Conservation (phyloP, 2,113 vertebrate species). For the Saccopteryx bilineata region DNA sequence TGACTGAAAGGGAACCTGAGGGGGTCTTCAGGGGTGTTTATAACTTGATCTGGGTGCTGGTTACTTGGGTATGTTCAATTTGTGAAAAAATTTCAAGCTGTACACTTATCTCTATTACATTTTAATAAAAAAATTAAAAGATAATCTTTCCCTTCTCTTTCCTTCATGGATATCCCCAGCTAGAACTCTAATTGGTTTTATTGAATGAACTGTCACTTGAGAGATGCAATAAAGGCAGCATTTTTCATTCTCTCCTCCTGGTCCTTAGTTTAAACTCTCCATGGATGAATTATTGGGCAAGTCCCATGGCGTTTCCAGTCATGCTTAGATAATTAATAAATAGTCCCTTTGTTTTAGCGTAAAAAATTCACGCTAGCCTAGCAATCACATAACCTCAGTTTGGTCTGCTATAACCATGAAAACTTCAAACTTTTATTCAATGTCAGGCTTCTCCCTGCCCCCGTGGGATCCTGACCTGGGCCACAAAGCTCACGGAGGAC, state of each 20-base stretch:
- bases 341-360: not conserved
- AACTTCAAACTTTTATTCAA: not conserved
- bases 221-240: not conserved
- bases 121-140: not conserved
- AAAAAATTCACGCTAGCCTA: not conserved
- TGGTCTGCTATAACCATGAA: not conserved
- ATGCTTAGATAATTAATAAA: slow-evolving; percentile 25
- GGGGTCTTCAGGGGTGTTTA: not conserved
- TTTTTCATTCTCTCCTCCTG: not conserved
- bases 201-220: not conserved
- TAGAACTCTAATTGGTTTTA: slow-evolving; percentile 15
- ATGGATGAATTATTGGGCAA: not conserved
- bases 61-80: not conserved
- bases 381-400: slow-evolving; percentile 6
- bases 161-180: not conserved
- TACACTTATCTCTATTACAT: not conserved
- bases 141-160: not conserved
- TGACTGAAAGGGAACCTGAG: not conserved
- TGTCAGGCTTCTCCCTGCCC: not conserved
- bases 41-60: not conserved
- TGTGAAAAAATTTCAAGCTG: not conserved
- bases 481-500: not conserved
- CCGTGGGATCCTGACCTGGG: not conserved
- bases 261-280: not conserved
- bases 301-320: not conserved